Conservation (phyloP, 2,113 vertebrate genomes). For the Stigmatopora argus region DNA sequence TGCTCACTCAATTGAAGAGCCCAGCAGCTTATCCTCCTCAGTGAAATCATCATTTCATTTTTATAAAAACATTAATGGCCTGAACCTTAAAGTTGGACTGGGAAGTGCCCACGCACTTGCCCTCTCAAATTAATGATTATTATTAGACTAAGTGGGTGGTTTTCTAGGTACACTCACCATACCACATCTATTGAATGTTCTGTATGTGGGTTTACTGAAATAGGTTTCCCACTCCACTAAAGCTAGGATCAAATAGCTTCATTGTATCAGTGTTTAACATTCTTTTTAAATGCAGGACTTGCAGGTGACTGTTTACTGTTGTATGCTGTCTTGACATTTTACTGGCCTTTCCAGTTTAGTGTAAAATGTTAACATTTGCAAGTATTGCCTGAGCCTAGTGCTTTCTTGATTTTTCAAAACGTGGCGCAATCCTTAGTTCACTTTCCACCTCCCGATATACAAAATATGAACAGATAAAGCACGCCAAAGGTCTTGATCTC, state of each 20-base stretch:
- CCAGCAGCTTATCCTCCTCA: constrained; percentile 7
- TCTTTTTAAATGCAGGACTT: not conserved
- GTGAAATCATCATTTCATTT: constrained; percentile 2
- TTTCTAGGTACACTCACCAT: not conserved
- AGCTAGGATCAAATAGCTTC: not conserved
- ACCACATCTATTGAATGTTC: not conserved
- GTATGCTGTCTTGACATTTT: not conserved
- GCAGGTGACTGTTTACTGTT: not conserved
- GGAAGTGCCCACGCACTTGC: not conserved
- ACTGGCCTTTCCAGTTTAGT: constrained; percentile 5
- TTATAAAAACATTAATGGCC: constrained; percentile 3
- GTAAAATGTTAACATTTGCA: not conserved
- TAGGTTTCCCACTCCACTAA: not conserved
- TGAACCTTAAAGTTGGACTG: not conserved
- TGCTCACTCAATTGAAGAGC: constrained; percentile 15
- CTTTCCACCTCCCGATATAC: constrained; percentile 16
- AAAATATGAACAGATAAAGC: constrained; percentile 27
- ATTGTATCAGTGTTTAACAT: not conserved
- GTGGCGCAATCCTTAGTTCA: not conserved
- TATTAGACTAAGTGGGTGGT: not conserved
- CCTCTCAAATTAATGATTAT: not conserved
- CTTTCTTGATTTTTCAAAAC: not conserved
- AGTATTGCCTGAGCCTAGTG: constrained; percentile 2
- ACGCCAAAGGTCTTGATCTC: not conserved
- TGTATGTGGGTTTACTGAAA: not conserved